These are phyloP conservation scores for Conus ventricosus DNA, from an alignment of 1,140 invertebrate species.

Conservation along the genomic window DNA sequence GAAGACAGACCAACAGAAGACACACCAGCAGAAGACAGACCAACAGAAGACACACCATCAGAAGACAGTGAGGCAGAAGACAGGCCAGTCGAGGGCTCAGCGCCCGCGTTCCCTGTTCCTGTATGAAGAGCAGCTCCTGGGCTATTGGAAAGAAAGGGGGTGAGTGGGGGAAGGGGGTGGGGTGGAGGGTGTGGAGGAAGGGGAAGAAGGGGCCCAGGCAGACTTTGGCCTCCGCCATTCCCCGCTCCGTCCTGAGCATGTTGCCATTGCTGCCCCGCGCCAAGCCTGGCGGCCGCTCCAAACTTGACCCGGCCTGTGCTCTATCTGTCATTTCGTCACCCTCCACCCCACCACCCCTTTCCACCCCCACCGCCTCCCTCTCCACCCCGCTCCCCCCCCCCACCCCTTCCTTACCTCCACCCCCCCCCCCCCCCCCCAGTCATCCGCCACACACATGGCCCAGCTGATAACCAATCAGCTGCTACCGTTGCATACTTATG, in stretches of 20 bases:
- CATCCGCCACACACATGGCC: conserved; percentile 15
- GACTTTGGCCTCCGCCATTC: too few relatives aligned
- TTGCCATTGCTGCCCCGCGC: background rate
- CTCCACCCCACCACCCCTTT: background rate
- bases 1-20: too few relatives aligned
- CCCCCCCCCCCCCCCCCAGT: background rate
- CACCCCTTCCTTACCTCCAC: background rate
- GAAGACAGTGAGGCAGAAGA: too few relatives aligned
- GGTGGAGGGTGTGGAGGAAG: too few relatives aligned
- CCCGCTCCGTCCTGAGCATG: background rate
- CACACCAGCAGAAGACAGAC: too few relatives aligned
- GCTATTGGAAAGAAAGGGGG: too few relatives aligned
- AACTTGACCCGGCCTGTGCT: conserved; percentile 5
- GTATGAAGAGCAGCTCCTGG: too few relatives aligned
- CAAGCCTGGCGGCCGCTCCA: background rate
- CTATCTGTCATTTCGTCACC: background rate
- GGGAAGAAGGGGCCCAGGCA: too few relatives aligned
- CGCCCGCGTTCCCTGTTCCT: too few relatives aligned
- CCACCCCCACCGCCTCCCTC: background rate
- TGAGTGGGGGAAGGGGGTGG: too few relatives aligned
- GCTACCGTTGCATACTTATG: conserved; percentile 32
- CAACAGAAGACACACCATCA: too few relatives aligned
- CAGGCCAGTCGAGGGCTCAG: too few relatives aligned
- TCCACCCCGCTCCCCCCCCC: background rate
- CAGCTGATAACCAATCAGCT: conserved; percentile 28